Evolutionary conservation across 2,888 invertebrate species (phyloP), one percentile per base, ranked within the genome.

Genomic region (Lithophane semibrunnea): DNA sequence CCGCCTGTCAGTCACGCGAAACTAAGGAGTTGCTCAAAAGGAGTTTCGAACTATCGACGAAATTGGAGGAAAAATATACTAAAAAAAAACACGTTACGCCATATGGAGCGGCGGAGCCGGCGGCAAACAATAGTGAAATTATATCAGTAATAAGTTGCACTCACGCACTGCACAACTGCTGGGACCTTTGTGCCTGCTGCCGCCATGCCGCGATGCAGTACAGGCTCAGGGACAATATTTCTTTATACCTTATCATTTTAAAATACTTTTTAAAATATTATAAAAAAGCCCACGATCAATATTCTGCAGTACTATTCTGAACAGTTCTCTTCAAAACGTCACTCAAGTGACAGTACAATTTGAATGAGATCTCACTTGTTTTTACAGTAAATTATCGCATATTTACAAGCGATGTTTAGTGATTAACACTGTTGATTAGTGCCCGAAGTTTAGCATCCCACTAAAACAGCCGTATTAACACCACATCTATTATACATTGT

Each of bases 111-210:
- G 87, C 91, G 92, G 88, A 91, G 94, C 95, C 94, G 90, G 89
- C 92, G 94, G 95, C 95, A 92, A 92, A 96, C 96, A 96, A 96
- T 96, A 94, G 96, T 93, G 94, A 91, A 96, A 96, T 96, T 96
- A 96, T 95, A 91, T 94, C 92, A 89, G 93, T 96, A 96, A 96
- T 96, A 96, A 96, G 94, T 94, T 90, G 91, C 82, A 91, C 93
- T 94, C 96, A 96, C 96, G 96, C 96, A 95, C 94, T 84, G 80
- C 88, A 86, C 96, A 96, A 96, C 96, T 96, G 96, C 94, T 94
- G 83, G 85, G 86, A 88, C 86, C 87, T 89, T 90, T 90, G 89
- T 89, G 86, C 85, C 82, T 79, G 82, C 89, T 86, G 86, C 85
- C 87, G 81, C 82, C 86, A 75, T 81, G 85, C 67, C 83, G 81